Evolutionary conservation across 1,140 invertebrate species (phyloP).

Genomic region (Hylyphantes graminicola): DNA sequence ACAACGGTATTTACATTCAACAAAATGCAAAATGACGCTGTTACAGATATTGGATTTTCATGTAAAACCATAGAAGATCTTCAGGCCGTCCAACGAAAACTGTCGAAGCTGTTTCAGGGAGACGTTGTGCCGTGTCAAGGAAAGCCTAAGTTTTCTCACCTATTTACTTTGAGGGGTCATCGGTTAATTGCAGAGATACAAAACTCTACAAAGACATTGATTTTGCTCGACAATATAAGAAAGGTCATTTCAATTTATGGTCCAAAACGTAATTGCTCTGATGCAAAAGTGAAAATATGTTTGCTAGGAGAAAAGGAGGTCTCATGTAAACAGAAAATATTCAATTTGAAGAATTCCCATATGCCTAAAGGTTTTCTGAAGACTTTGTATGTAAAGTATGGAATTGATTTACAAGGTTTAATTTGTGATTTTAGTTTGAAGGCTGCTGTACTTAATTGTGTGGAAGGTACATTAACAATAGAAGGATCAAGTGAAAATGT

Average conservation of each 20-base stretch:
- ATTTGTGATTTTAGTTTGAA: constrained; percentile 10
- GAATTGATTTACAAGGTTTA: constrained; percentile 35
- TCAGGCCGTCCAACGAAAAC: neutral
- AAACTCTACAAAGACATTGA: constrained; percentile 8
- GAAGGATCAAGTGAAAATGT: constrained; percentile 2
- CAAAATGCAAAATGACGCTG: neutral
- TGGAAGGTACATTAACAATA: neutral
- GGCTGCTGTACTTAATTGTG: constrained; percentile 6
- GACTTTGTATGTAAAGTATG: constrained; percentile 37
- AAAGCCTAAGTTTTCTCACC: neutral
- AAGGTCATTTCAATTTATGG: constrained; percentile 44
- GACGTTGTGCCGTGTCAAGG: neutral
- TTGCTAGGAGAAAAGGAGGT: neutral
- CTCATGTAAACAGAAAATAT: neutral
- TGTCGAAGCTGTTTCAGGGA: constrained; percentile 14
- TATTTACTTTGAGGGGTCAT: constrained; percentile 7
- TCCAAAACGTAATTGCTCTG: neutral
- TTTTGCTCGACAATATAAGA: neutral
- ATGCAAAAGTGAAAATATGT: constrained; percentile 26
- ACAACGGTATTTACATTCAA: neutral
- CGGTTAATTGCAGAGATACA: neutral
- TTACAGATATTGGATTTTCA: neutral
- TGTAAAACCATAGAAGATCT: constrained; percentile 17
- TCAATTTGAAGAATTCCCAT: constrained; percentile 10
- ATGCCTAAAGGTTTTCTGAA: constrained; percentile 50